Evolutionary conservation across 1,140 invertebrate species (phyloP), one percentile per base, ranked within the genome.

Genomic region (Aphelinus atriplicis): DNA sequence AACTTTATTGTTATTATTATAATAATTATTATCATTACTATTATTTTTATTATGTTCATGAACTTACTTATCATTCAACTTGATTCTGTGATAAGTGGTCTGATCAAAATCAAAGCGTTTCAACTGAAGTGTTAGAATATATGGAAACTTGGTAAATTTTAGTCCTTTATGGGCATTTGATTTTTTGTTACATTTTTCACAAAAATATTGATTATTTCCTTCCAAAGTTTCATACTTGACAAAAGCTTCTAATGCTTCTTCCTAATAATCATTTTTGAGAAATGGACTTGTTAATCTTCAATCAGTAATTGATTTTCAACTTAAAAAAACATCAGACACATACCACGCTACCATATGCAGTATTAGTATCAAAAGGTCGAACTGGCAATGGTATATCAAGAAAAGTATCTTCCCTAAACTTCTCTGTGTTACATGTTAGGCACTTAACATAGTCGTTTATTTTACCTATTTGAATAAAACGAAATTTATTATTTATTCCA

Each of bases 81-180:
- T 98, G 73, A 97, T 95, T 75, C 96, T 89, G 82, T 95, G 94
- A 87, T 95, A 92, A 7, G 93, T 95, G 68, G 91, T 91, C 80
- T 96, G 96, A 84, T 97, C 96, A 87, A 97, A 97, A 87, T 97
- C 95, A 86, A 97, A 97, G 73, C 96, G 90, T 85, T 97, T 97
- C 69, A 98, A 88, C 83, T 97, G 96, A 75, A 98, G 86, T 1
- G 95, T 96, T 10, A 98, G 86, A 62, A 98, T 87, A 85, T 97
- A 97, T 0, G 96, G 96, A 86, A 97, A 96, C 73, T 93, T 92
- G 7, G 92, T 92, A 82, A 97, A 97, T 82, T 96, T 96, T 26
- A 97, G 89, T 53, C 96, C 95, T 89, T 98, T 97, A 82, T 97
- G 94, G 50, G 96, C 96, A 86, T 97, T 93, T 85, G 95, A 96